Evolutionary conservation across 2,888 invertebrate species (phyloP).

Genomic region (Phasia obesa): DNA sequence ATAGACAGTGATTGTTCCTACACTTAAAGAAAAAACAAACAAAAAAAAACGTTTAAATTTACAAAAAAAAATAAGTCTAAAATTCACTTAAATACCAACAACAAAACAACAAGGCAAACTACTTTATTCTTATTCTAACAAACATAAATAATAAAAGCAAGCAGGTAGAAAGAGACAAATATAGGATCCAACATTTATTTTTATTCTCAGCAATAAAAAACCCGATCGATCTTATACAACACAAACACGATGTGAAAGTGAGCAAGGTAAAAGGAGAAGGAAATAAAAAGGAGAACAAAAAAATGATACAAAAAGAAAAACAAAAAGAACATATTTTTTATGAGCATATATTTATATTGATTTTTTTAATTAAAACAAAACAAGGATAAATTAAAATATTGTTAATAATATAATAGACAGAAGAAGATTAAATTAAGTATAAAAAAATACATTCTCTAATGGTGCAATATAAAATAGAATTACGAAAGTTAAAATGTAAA

Average conservation of each 20-base stretch:
- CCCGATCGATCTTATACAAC: conserved; percentile 16
- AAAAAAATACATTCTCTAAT: conserved; percentile 55
- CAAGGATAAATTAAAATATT: conserved; percentile 47
- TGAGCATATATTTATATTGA: conserved; percentile 72
- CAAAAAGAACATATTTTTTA: conserved; percentile 69
- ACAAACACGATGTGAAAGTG: conserved; percentile 1
- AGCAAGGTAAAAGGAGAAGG: conserved; percentile 14
- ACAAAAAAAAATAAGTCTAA: conserved; percentile 35
- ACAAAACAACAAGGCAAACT: conserved; percentile 68
- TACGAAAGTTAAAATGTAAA: conserved; percentile 21
- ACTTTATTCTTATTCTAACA: conserved; percentile 62
- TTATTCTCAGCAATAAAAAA: conserved; percentile 14
- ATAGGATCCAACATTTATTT: conserved; percentile 58
- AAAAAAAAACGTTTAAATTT: conserved; percentile 55
- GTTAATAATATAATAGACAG: conserved; percentile 61
- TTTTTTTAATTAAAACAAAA: conserved; percentile 59
- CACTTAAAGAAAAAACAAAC: conserved; percentile 73
- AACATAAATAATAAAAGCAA: conserved; percentile 46
- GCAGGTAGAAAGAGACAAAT: conserved; percentile 70
- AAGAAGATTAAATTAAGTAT: conserved; percentile 20
- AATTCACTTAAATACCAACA: conserved; percentile 61
- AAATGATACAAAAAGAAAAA: conserved; percentile 54
- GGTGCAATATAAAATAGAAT: conserved; percentile 64
- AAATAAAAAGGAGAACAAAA: conserved; percentile 62
- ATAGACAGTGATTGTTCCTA: conserved; percentile 77